Evolutionary conservation across 2,888 invertebrate genomes (phyloP).

Genomic region (Archips xylosteana): DNA sequence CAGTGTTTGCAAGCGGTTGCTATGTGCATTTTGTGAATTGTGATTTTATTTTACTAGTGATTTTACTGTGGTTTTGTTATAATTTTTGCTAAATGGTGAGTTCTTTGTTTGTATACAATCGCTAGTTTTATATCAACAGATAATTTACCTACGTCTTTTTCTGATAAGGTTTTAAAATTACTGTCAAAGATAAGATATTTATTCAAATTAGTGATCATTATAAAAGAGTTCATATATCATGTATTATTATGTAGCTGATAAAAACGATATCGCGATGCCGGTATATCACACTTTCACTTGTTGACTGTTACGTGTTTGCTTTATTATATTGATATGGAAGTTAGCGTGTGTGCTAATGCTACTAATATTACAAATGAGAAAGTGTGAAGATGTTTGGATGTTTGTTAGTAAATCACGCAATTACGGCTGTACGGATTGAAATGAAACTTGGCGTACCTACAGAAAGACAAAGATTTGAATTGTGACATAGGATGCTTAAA

Average conservation of each 20-base stretch:
- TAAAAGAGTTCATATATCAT: constrained; percentile 4
- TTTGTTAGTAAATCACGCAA: too few species aligned
- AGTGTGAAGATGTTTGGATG: too few species aligned
- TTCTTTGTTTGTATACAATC: constrained; percentile 8
- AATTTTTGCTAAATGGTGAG: constrained; percentile 27
- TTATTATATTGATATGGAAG: background rate
- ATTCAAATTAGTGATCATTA: constrained; percentile 26
- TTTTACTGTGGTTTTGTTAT: constrained; percentile 34
- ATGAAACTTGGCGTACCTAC: too few species aligned
- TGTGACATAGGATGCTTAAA: too few species aligned
- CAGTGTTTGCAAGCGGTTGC: constrained; percentile 28
- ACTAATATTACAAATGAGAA: too few species aligned
- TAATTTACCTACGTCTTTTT: background rate
- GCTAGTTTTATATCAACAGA: too few species aligned
- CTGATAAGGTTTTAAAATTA: too few species aligned
- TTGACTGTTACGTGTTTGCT: background rate
- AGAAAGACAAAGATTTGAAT: too few species aligned
- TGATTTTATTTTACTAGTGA: constrained; percentile 29
- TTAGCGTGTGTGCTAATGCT: background rate
- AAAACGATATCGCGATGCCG: background rate
- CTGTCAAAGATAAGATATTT: constrained; percentile 22
- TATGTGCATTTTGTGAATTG: constrained; percentile 37
- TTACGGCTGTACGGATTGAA: too few species aligned
- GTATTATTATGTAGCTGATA: constrained; percentile 1
- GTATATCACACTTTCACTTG: background rate